Evolutionary conservation across 2,113 vertebrate species (phyloP), one percentile per base, ranked within the genome.

Genomic region (Pungitius pungitius): DNA sequence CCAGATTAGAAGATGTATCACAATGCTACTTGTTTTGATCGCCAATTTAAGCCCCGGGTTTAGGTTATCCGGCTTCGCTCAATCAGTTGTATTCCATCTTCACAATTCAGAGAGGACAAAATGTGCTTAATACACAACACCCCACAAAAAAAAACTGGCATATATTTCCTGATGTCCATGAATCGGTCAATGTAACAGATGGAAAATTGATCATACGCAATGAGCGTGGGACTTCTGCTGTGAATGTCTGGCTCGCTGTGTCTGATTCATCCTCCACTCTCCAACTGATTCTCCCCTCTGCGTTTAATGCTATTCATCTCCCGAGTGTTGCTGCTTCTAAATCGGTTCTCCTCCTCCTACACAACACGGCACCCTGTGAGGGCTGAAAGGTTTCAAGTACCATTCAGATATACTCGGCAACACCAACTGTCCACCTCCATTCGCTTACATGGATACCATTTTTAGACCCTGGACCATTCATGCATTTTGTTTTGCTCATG

Each of bases 261-360:
- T 91, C 86, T 91, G 90, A 92, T 90, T 91, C 89, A 91, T 90
- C 89, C 84, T 87, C 82, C 62, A 39, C 76, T 80, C 78, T 82
- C 73, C 83, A 86, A 88, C 75, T 88, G 82, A 88, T 85, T 80
- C 85, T 73, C 18, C 80, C 72, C 85, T 86, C 86, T 58, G 57
- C 86, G 81, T 90, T 91, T 88, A 88, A 84, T 78, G 81, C 85
- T 85, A 73, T 92, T 93, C 84, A 90, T 92, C 79, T 89, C 74
- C 75, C 18, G 84, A 90, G 87, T 89, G 87, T 88, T 81, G 88
- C 84, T 90, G 88, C 69, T 91, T 84, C 92, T 94, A 93, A 93
- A 91, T 93, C 77, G 62, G 91, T 90, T 83, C 80, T 83, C 85
- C 52, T 86, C 87, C 93, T 88, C 91, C 91, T 79, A 91, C 91